Conservation (phyloP, 2,888 invertebrate species). For the Apoda limacodes region DNA sequence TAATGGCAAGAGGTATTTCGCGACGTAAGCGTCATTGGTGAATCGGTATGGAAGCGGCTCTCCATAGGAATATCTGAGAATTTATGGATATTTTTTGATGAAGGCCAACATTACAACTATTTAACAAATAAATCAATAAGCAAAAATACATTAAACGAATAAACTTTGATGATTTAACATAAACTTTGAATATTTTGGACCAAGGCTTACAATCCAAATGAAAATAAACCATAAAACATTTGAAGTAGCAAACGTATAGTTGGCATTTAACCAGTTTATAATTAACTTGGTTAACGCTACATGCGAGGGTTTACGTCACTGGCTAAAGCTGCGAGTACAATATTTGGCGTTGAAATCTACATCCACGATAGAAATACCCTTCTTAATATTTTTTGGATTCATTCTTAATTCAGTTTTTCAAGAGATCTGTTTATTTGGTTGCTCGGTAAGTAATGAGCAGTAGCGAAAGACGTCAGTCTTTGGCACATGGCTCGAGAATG, state of each 20-base stretch:
- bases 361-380: slow-evolving; percentile 38
- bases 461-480: no score
- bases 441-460: no score
- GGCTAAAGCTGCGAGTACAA: slow-evolving; percentile 28
- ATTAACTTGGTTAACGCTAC: slow-evolving; percentile 39
- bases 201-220: no score
- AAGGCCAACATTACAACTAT: no score
- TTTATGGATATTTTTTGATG: slow-evolving; percentile 5
- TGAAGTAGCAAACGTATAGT: slow-evolving; percentile 40
- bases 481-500: no score
- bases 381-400: no score
- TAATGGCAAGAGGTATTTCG: slow-evolving; percentile 74
- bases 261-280: slow-evolving; percentile 61
- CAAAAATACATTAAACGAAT: no score
- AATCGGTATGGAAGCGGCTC: slow-evolving; percentile 71
- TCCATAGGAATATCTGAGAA: slow-evolving; percentile 62
- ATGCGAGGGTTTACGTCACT: slow-evolving; percentile 31
- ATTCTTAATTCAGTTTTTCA: no score
- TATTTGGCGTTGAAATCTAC: slow-evolving; percentile 43
- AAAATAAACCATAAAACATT: slow-evolving; percentile 47
- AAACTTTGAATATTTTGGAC: no score
- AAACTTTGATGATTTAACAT: no score
- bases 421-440: no score
- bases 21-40: slow-evolving; percentile 79
- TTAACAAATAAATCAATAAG: neutral